Evolutionary conservation across 2,888 invertebrate species (phyloP), one percentile per base, ranked within the genome.

Genomic region (Catocala sponsa): DNA sequence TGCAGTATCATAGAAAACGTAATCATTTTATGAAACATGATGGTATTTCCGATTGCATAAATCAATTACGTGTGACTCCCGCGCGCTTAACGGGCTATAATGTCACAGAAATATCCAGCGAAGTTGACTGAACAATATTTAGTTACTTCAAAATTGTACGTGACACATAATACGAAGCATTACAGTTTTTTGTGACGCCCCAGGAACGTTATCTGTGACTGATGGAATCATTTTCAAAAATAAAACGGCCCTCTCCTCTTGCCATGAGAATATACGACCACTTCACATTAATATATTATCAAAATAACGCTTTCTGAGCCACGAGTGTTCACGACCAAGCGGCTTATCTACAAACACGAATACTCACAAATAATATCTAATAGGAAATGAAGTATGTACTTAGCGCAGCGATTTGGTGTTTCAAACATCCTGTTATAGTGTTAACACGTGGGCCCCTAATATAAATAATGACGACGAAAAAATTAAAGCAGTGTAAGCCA

Each of bases 181-280:
- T 84, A 90, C 79, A 83, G 80, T 83, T 90, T 87, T 87, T 90
- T 88, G 85, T 88, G 81, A 83, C 87, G 83, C 83, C 79, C 75
- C 75, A 76, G 80, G 81, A 79, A 82, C 91, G 86, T 92, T 92
- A 92, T 89, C 91, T 76, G 89, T 93, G 92, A 94, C 80, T 90
- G 88, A 93, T 94, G 91, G 88, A 86, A 91, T 87, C 88, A 92
- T 92, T 91, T 88, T 92, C 89, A 86, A 94, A 94, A 94, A 94
- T 94, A 92, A 93, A 92, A 86, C 90, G 82, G 85, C 87, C 84
- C 88, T 87, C 83, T 84, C 69, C 79, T 84, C 85, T 81, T 76
- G 77, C 81, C 70, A 82, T 84, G 86, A 85, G 87, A 88, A 92
- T 85, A 81, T 88, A 91, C 86, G 91, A 85, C 82, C 89, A 86